Evolutionary conservation across 2,888 invertebrate species (phyloP), one percentile per base, ranked within the genome.

Genomic region (Galeopsomyia nigrocyanea): DNA sequence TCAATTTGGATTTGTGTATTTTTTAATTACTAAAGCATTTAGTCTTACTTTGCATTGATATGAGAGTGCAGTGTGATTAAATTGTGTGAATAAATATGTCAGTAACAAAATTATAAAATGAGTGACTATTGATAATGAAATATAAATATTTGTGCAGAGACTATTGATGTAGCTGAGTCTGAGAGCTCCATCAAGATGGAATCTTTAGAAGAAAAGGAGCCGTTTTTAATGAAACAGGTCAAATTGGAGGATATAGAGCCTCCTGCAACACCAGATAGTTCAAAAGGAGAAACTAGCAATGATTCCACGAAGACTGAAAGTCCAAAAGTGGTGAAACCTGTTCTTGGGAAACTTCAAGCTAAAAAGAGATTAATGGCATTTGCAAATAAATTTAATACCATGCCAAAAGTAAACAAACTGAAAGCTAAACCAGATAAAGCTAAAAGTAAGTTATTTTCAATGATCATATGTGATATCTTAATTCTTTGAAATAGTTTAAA

Each of bases 301-400:
- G 80, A 81, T 75, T 77, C 78, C n/a, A 77, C 76, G 6, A 80
- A 79, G 56, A 76, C 80, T 22, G 83, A 83, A 68, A 82, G 82
- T 69, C 82, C 83, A 9, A 84, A 82, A 75, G 70, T 82, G 22
- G 76, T 80, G 16, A 86, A 86, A 70, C 86, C 86, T 7, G 86
- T 86, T 1, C 78, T 86, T 70, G 86, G 86, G 21, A 86, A 84
- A 78, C 76, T 83, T 26, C 86, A 86, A 77, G 86, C 86, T 0
- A 86, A 86, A 75, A 86, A 86, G 62, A 79, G 86, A 57, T 78
- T 86, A 19, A 85, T 86, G 86, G 86, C 86, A 66, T 86, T 86
- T 76, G 86, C 84, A 7, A 86, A 84, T 75, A 86, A 84, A 64
- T 85, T 83, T 61, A 82, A 79, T 67, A 76, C 80, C 10, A 67